phyloP scores from a whole-genome alignment of 2,113 vertebrate genomes.

The Stigmatopora nigra region DNA sequence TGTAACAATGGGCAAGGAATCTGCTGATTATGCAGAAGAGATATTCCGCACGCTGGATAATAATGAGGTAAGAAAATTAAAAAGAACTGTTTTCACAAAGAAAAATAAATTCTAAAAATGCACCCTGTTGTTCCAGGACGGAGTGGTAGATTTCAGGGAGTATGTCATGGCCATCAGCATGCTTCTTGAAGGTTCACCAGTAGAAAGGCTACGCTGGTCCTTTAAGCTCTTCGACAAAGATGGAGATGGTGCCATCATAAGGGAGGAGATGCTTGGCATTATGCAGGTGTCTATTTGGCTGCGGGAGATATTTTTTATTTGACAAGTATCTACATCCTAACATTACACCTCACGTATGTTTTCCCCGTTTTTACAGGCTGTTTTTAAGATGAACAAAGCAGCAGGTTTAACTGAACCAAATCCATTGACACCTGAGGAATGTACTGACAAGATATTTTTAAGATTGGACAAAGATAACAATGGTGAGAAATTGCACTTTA shows the following conservation, averaged over 20 bases:
- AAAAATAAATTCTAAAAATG: background rate
- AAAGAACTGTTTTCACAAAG: background rate
- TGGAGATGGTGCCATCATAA: slow-evolving; percentile 51
- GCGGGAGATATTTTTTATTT: background rate
- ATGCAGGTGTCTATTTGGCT: slow-evolving; percentile 52
- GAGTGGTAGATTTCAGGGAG: slow-evolving; percentile 62
- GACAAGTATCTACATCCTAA: background rate
- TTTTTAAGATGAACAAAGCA: slow-evolving; percentile 67
- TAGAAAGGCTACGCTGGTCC: slow-evolving; percentile 67
- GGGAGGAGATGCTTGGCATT: slow-evolving; percentile 63
- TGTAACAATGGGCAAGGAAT: slow-evolving; percentile 57
- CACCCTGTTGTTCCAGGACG: slow-evolving; percentile 39
- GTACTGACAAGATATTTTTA: slow-evolving; percentile 68
- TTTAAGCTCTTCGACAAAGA: slow-evolving; percentile 70
- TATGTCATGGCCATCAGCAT: slow-evolving; percentile 65
- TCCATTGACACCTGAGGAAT: slow-evolving; percentile 64
- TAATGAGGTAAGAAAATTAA: slow-evolving; percentile 43
- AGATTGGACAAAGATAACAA: slow-evolving; percentile 72
- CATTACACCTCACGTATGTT: background rate
- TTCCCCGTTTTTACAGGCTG: slow-evolving; percentile 45
- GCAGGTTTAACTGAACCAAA: slow-evolving; percentile 54
- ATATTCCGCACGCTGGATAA: slow-evolving; percentile 63
- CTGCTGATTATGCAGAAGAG: slow-evolving; percentile 55
- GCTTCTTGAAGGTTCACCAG: slow-evolving; percentile 52
- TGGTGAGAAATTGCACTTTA: slow-evolving; percentile 34